Base-by-base conservation (phyloP, 2,888 invertebrate species). In the Tetragonula carbonaria region DNA sequence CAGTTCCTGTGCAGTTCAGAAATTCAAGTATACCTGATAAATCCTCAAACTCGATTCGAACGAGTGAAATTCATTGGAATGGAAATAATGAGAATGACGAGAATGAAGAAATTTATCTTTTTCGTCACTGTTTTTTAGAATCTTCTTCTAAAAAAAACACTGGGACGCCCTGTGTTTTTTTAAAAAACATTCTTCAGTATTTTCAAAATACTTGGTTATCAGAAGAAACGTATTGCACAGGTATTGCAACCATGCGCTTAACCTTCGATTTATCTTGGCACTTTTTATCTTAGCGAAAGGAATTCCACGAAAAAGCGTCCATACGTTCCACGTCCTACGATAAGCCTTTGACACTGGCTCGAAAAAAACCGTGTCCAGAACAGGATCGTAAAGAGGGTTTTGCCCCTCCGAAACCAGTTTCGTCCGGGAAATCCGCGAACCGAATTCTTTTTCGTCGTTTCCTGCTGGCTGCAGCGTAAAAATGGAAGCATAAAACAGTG, bases 371-470 rank as follows among this genome's bases (percentile, higher is more conserved):
- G 28, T n/a, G 11, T 14, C 50, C 21, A n/a, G 73, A 45, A 18
- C 28, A 21, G 62, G 21, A n/a, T 33, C 62, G 51, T 71, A 74
- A 80, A 83, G 76, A 76, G 80, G 50, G 73, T n/a, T 28, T 38
- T 72, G 67, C 71, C 53, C 63, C 8, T 45, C 55, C 65, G 74
- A 88, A 91, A 91, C 91, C 91, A 88, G 91, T 91, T 90, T 86
- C 71, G 65, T 80, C 67, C 88, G 85, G 88, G 88, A 89, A 88
- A 84, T 62, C 79, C 77, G 53, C 59, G 65, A 28, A 67, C 72
- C 74, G 21, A 65, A 57, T 50, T 72, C 75, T 74, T 53, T 67
- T 74, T 23, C 71, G 45, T 80, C 70, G 14, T 63, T 78, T 67
- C 55, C 53, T 57, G 53, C 13, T 33, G 28, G 38, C 33, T 45